These are phyloP conservation scores for Ictalurus furcatus DNA, from an alignment of 2,113 vertebrate genomes.

Conservation along the genomic window DNA sequence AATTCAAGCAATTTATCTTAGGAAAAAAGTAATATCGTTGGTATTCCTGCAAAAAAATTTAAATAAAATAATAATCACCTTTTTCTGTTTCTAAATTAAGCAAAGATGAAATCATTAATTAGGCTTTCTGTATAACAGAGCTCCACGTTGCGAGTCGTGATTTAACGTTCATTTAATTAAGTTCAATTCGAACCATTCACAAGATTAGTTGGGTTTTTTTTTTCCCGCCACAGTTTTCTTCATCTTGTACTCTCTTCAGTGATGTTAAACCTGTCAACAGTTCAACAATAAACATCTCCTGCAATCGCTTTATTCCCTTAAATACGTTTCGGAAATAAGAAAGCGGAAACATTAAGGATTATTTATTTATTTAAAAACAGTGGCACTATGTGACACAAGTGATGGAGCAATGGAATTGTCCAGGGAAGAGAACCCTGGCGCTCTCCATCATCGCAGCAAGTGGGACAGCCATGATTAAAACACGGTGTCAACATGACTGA, in stretches of 20 bases:
- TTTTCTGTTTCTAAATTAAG: conserved; percentile 15
- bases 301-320: conserved; percentile 7
- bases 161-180: conserved; percentile 35
- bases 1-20: not conserved
- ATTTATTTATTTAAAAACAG: conserved; percentile 50
- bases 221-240: not conserved
- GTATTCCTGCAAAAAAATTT: not conserved
- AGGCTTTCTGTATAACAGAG: not conserved
- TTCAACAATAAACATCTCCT: conserved; percentile 12
- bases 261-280: conserved; percentile 1
- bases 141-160: not conserved
- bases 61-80: not conserved
- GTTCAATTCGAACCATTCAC: conserved; percentile 2
- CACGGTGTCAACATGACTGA: conserved; percentile 71
- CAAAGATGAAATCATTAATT: conserved; percentile 14
- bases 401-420: conserved; percentile 67
- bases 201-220: not conserved
- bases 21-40: not conserved
- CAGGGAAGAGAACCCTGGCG: conserved; percentile 74
- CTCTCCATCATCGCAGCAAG: conserved; percentile 72
- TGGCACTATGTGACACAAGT: conserved; percentile 70
- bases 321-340: conserved; percentile 12
- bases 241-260: not conserved
- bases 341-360: conserved; percentile 16
- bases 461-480: conserved; percentile 77